These are phyloP conservation scores for Leptocoma aspasia DNA, from an alignment of 2,113 vertebrate species.

Conservation along the genomic window DNA sequence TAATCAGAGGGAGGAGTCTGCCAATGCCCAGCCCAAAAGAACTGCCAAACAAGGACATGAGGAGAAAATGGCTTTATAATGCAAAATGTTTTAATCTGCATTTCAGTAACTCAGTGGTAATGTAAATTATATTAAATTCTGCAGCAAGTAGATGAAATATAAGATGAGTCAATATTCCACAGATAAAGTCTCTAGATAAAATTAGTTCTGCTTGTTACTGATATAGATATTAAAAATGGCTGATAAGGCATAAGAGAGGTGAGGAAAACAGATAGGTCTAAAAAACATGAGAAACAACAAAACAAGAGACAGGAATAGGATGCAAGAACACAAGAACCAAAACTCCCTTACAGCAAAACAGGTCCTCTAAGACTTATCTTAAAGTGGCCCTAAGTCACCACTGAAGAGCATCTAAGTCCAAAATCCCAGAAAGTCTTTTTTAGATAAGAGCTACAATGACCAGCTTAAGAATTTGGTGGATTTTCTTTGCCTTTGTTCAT, in stretches of 20 bases:
- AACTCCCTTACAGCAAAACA: background rate
- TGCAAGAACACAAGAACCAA: background rate
- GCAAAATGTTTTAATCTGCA: background rate
- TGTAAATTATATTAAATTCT: background rate
- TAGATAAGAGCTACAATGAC: background rate
- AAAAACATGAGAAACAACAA: background rate
- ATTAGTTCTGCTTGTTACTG: background rate
- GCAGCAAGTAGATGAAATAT: background rate
- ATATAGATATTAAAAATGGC: background rate
- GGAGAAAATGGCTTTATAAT: background rate
- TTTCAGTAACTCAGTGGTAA: background rate
- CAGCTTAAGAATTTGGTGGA: background rate
- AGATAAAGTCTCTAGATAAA: background rate
- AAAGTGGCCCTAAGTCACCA: fast-evolving
- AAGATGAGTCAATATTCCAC: background rate
- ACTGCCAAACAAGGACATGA: background rate
- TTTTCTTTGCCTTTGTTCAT: background rate
- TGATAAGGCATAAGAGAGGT: background rate
- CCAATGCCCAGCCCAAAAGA: background rate
- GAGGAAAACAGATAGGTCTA: background rate
- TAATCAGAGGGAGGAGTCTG: background rate
- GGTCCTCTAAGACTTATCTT: background rate
- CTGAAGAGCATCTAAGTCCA: fast-evolving
- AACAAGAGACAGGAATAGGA: background rate
- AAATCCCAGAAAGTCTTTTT: background rate